A percentile compares a stretch with the other conserved stretches of the same genome.
phyloP scores from a whole-genome alignment of 2,797 vertebrate species.

The Sebastes taczanowskii region DNA sequence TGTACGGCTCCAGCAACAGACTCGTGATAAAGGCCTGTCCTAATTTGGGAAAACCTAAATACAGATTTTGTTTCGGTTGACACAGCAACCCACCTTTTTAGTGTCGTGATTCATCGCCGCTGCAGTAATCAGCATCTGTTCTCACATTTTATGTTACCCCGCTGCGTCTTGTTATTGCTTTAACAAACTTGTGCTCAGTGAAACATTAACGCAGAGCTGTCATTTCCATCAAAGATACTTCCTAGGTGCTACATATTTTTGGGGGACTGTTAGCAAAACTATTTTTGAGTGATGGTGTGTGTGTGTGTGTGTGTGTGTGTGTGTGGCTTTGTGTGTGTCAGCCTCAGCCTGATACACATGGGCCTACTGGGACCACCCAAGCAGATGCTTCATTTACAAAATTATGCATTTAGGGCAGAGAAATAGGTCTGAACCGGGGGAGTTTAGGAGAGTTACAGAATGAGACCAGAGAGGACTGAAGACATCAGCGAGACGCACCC shows the following conservation, averaged over 20 bases:
- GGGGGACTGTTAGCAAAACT: slow-evolving; percentile 29
- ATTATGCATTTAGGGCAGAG: slow-evolving; percentile 79
- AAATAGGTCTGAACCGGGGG: slow-evolving; percentile 70
- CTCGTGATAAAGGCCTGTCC: background rate
- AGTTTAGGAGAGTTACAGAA: slow-evolving; percentile 60
- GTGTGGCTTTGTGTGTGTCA: slow-evolving; percentile 23
- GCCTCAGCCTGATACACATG: slow-evolving; percentile 46
- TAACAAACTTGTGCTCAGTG: background rate
- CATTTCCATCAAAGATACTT: background rate
- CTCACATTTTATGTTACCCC: background rate
- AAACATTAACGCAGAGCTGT: background rate
- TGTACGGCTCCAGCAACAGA: background rate
- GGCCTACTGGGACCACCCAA: slow-evolving; percentile 68
- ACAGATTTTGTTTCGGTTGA: slow-evolving; percentile 26
- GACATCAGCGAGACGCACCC: slow-evolving; percentile 33
- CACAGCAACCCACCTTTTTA: slow-evolving; percentile 5
- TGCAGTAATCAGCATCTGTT: slow-evolving; percentile 1
- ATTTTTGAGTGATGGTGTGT: slow-evolving; percentile 38
- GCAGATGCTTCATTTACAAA: slow-evolving; percentile 77
- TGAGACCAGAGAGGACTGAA: slow-evolving; percentile 55
- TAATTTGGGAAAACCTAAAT: slow-evolving; percentile 25
- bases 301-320: background rate
- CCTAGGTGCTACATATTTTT: slow-evolving; percentile 24
- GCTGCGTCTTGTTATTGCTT: background rate
- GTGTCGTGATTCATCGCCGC: background rate